Evolutionary conservation across 1,140 invertebrate genomes (phyloP), one percentile per base, ranked within the genome.

Genomic region (Lepidotrigona ventralis): DNA sequence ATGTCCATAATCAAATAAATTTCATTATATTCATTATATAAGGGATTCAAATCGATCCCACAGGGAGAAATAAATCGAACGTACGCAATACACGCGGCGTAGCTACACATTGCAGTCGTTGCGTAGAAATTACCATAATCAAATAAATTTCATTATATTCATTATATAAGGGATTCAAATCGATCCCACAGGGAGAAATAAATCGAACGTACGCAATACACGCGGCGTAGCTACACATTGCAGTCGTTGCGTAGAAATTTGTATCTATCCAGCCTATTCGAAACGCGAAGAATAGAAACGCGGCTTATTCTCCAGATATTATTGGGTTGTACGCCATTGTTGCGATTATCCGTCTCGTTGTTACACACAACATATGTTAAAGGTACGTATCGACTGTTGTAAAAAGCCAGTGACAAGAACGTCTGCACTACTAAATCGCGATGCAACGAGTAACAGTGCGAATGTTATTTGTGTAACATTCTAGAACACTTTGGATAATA

Each of bases 51-150:
- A 53, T 53, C 8, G 15, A 15, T 26, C 14, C 4, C 70, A 0
- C 15, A 12, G n/a, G 17, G 9, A 21, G 21, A 29, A 69, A 58
- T 33, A 53, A 33, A 68, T 71, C 54, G 72, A 75, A 64, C 63
- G 33, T 53, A 72, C 46, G 46, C 68, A 56, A 53, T 29, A n/a
- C 14, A 54, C 72, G 68, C 53, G 66, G 73, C 63, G 63, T 75
- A 82, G 77, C 58, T 21, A 46, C 39, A 46, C 9, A 68, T 29
- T 51, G 68, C 79, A 70, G 75, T 78, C 75, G 66, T 58, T 64
- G 14, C 12, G 64, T 53, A 82, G 70, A 63, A 81, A 87, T 86
- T 86, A n/a, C n/a, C n/a, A n/a, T n/a, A n/a, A n/a, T n/a, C n/a
- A 15, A 72, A 53, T 19, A 9, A 53, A 53, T 72, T 72, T 26